Evolutionary conservation across 1,140 invertebrate species (phyloP).

Genomic region (Musca domestica): DNA sequence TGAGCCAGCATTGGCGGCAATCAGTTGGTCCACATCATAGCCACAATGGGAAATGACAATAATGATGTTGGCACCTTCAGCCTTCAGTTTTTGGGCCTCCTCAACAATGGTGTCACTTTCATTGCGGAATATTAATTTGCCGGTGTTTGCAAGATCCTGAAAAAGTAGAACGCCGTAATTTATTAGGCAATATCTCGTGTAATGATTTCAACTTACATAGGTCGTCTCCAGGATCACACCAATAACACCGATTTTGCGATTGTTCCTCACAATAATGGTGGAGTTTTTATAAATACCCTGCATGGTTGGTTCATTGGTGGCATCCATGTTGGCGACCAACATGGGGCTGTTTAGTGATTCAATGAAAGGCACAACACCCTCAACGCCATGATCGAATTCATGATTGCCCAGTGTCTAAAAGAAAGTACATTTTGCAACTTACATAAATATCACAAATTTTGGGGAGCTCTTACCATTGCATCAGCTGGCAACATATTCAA

Average conservation of each 20-base stretch:
- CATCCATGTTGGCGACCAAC: slow-evolving; percentile 76
- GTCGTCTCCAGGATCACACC: slow-evolving; percentile 73
- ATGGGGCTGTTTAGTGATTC: slow-evolving; percentile 64
- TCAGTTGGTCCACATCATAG: slow-evolving; percentile 65
- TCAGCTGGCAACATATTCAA: slow-evolving; percentile 76
- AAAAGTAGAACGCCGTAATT: too few relatives aligned
- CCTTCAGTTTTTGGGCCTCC: slow-evolving; percentile 64
- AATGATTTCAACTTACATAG: slow-evolving; percentile 57
- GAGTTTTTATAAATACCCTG: slow-evolving; percentile 63
- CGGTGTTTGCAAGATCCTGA: slow-evolving; percentile 62
- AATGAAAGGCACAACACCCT: slow-evolving; percentile 73
- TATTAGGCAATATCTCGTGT: too few relatives aligned
- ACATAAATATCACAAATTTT: background rate
- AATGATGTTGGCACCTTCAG: slow-evolving; percentile 69
- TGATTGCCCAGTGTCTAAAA: slow-evolving; percentile 81
- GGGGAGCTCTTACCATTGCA: slow-evolving; percentile 65
- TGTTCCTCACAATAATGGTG: slow-evolving; percentile 59
- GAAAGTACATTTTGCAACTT: slow-evolving; percentile 21
- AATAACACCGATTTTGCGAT: slow-evolving; percentile 74
- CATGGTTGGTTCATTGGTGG: slow-evolving; percentile 66
- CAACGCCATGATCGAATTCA: slow-evolving; percentile 80
- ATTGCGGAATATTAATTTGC: slow-evolving; percentile 64
- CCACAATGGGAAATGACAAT: slow-evolving; percentile 80
- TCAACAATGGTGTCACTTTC: slow-evolving; percentile 65
- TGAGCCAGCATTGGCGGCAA: slow-evolving; percentile 64